Base-by-base conservation (phyloP, 2,797 vertebrate species). In the Siniperca undulata region DNA sequence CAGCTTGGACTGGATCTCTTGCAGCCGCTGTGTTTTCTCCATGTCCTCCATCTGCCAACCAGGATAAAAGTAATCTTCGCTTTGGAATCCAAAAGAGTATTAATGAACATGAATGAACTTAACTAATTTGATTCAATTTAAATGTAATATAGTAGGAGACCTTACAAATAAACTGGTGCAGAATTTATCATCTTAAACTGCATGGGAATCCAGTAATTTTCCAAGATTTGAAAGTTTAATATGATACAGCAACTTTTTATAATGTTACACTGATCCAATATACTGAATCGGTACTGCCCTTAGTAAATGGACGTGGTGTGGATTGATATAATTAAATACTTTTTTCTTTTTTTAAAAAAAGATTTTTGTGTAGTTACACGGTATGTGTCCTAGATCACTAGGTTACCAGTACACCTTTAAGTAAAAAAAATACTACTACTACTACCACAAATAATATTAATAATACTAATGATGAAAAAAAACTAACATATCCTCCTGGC, bases 1-100 rank as follows among this genome's bases (percentile, higher is more conserved):
- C 89, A 97, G 88, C 0, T 96, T 95, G 73, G 94, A 87, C 34
- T 96, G 97, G 70, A 99, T 96, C 70, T 99, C 97, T 89, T 97
- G 96, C 27, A 98, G 95, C 19, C 97, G 94, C 0, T 97, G 94
- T 0, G 94, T 96, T 53, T 97, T 96, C 91, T 98, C 97, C n/a
- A 97, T 86, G 1, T 97, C 95, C 2, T 97, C 95, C 75, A 99
- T 97, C 75, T 95, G 81, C 50, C 52, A 72, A 78, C 22, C 58
- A 75, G 38, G 4, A 70, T 7, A 53, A 74, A 46, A 65, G 5
- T 60, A 1, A 24, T 67, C 0, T 67, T 77, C 22, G 16, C 8
- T 27, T 82, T 68, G 30, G 7, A 73, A 30, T 60, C 22, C 17
- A 48, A 71, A 50, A 20, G 9, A 69, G 3, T 42, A 42, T 56